A percentile compares a stretch with the other conserved stretches of the same genome.
Conservation (phyloP, 1,140 invertebrate genomes). For the Panagrolaimus sp. region DNA sequence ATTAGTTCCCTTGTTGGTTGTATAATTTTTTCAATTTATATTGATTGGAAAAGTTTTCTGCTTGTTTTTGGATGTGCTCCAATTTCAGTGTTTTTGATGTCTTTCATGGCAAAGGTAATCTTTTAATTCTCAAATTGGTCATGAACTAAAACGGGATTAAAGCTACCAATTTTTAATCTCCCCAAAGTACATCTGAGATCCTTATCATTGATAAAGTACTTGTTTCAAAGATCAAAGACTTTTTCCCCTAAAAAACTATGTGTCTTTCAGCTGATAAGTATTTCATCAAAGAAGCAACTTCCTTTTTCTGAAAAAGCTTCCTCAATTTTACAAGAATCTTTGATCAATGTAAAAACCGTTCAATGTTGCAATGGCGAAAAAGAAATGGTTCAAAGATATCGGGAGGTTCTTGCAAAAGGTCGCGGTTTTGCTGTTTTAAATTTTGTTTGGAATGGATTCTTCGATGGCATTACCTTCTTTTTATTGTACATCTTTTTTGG, state of each 20-base stretch:
- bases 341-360: slow-evolving; percentile 4
- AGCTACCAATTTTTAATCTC: not conserved
- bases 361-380: slow-evolving; percentile 7
- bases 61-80: not conserved
- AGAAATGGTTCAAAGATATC: not conserved
- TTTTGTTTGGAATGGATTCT: slow-evolving; percentile 9
- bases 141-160: too few species aligned
- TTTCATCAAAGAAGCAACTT: not conserved
- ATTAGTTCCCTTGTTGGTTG: not conserved
- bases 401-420: not conserved
- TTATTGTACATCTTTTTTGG: slow-evolving; percentile 6
- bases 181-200: not conserved
- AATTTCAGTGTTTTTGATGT: not conserved
- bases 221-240: too few species aligned
- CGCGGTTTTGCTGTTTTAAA: not conserved
- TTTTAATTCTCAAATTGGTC: too few species aligned
- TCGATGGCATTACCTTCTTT: not conserved
- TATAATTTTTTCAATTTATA: not conserved
- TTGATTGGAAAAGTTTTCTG: not conserved
- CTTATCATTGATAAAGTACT: too few species aligned
- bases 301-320: not conserved
- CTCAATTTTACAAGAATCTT: not conserved
- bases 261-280: not conserved
- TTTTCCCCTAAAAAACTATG: not conserved
- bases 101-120: slow-evolving; percentile 4